Base-by-base conservation (phyloP, 2,797 vertebrate species). In the Sebastes wilsoni region DNA sequence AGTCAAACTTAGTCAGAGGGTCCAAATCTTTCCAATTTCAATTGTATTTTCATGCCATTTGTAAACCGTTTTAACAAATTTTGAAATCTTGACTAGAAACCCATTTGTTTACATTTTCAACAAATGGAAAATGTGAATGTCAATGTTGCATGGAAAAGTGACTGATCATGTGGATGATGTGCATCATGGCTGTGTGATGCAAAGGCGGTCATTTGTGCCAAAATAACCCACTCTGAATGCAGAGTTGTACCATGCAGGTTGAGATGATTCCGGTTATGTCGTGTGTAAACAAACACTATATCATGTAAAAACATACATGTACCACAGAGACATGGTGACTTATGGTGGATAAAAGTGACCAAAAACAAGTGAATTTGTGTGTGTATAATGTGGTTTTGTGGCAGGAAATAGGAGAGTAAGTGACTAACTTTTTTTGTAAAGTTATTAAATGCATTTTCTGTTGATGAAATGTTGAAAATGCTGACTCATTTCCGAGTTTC, bases 401-500 rank as follows among this genome's bases (percentile, higher is more conserved):
- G 11, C 49, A 38, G 6, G 38, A 2, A 71, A 56, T 25, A 16
- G 30, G 14, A 27, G 36, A 42, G 34, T 14, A 76, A 65, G 72
- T 78, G 73, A 55, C 46, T 75, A n/a, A 69, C 10, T 38, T 36
- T 70, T 89, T 90, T 89, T 91, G 73, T 83, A 77, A 89, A 71
- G 54, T 80, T 77, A 67, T 87, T 87, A 85, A 89, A 93, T 88
- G 89, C 67, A 93, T 82, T 54, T 79, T 72, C 66, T 66, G 66
- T 80, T 85, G 42, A 84, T 78, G 60, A 87, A 78, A 34, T 42
- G 66, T 77, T 72, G 80, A 38, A 49, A 23, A 12, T 58, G 38
- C 42, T 46, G 16, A 46, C 42, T 49, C 18, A 49, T 49, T 49
- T 49, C 46, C 3, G 46, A 20, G 46, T 49, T 49, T 49, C 16